Base-by-base conservation (phyloP, 1,140 invertebrate genomes). In the Tetramorium parvispinum region DNA sequence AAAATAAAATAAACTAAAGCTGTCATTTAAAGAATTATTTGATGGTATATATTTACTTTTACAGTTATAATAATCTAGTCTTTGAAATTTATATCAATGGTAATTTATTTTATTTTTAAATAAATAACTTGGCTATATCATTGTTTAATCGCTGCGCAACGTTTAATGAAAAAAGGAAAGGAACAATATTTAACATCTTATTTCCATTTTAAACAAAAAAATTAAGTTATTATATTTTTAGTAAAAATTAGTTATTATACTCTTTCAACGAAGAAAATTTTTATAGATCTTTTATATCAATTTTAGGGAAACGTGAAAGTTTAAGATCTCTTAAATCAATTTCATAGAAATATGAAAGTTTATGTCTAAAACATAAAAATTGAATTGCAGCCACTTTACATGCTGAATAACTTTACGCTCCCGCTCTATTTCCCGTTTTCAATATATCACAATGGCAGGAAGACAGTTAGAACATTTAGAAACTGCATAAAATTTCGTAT, bases 401-500 rank as follows among this genome's bases (percentile, higher is more conserved):
- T 65, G 2, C 3, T 24, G 2, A 27, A 68, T 49, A 68, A 0
- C 16, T 68, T 68, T 68, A n/a, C 5, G 40, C 37, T 49, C 40
- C n/a, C 21, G 3, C 18, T 49, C 10, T 21, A 68, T 24, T 27
- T 68, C 40, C 21, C 40, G 37, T 40, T 75, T 40, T 59, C n/a
- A 75, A 11, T 75, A 75, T 13, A 43, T 24, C 4, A 75, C 71
- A 75, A 75, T 75, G 37, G 21, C 11, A 75, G 71, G 71, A 75
- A 57, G 32, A 24, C 6, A 75, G 13, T 75, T n/a, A 43, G n/a
- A 59, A 57, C 32, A 24, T 7, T 75, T 57, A 40, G 53, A 75
- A 57, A 75, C 1, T 16, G n/a, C 37, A 40, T 75, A 40, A 18
- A 77, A 77, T 77, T 77, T 77, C 55, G 37, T 77, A 77, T 77